Conservation (phyloP, 2,113 vertebrate species). For the Synchiropus splendidus region DNA sequence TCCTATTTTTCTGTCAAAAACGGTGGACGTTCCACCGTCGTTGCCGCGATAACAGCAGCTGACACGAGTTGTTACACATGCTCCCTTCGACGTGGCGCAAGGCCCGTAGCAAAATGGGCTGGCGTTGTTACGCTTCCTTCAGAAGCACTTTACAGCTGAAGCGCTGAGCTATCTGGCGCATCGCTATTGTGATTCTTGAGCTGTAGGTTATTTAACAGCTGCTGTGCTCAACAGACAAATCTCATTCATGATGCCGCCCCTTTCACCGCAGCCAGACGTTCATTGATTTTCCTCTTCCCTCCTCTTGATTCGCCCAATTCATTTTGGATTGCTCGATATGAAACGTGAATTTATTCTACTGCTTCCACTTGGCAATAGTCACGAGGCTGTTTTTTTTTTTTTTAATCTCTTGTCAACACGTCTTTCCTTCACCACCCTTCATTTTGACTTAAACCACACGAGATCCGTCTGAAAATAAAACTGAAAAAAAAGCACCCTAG, state of each 20-base stretch:
- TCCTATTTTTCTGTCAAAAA: too few relatives aligned
- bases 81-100: too few relatives aligned
- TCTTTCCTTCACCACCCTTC: conserved; percentile 43
- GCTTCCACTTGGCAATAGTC: conserved; percentile 74
- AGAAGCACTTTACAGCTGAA: conserved; percentile 78
- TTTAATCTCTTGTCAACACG: conserved; percentile 25
- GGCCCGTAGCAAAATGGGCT: conserved; percentile 9
- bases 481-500: neutral
- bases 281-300: conserved; percentile 93
- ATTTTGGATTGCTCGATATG: conserved; percentile 90
- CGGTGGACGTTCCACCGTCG: too few relatives aligned
- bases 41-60: too few relatives aligned
- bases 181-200: conserved; percentile 94
- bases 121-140: conserved; percentile 77
- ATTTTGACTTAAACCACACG: conserved; percentile 78
- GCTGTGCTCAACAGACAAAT: conserved; percentile 90
- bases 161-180: conserved; percentile 82
- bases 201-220: conserved; percentile 95
- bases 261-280: conserved; percentile 82
- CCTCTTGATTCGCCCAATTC: conserved; percentile 78
- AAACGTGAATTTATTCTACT: conserved; percentile 97
- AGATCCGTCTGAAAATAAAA: conserved; percentile 59
- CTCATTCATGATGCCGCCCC: conserved; percentile 86
- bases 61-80: too few relatives aligned
- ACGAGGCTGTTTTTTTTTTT: conserved; percentile 33